Percentiles rank a stretch among this genome's conserved stretches.
Evolutionary conservation across 2,888 invertebrate species (phyloP).

Genomic region (Athalia circularis): DNA sequence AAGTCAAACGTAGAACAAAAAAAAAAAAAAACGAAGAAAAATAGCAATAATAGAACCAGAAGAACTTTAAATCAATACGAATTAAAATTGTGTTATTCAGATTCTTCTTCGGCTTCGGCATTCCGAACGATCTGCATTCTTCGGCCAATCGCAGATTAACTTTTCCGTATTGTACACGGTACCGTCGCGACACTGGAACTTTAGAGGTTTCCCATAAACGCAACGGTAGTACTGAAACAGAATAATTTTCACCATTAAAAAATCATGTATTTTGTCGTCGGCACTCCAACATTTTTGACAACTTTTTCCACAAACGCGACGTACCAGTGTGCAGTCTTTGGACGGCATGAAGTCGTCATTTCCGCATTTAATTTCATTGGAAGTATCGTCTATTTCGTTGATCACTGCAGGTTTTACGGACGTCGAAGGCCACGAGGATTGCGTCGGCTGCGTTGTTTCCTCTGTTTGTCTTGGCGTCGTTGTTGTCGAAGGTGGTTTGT

Average conservation of each 20-base stretch:
- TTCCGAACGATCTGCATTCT: constrained; percentile 80
- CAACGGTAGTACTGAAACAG: constrained; percentile 88
- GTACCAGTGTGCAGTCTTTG: constrained; percentile 78
- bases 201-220: constrained; percentile 84
- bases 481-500: constrained; percentile 48
- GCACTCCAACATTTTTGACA: constrained; percentile 4
- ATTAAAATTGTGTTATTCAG: constrained; percentile 52
- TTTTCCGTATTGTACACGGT: constrained; percentile 84
- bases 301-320: not conserved
- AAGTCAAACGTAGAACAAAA: not conserved
- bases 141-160: constrained; percentile 89
- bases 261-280: constrained; percentile 11
- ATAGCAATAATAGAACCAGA: not conserved
- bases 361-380: constrained; percentile 74
- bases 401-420: constrained; percentile 53
- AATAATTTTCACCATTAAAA: constrained; percentile 12
- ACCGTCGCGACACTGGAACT: constrained; percentile 84
- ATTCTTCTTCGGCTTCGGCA: constrained; percentile 71
- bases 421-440: constrained; percentile 49
- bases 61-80: not conserved
- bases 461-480: constrained; percentile 57
- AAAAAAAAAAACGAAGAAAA: not conserved
- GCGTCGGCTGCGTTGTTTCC: constrained; percentile 56
- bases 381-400: constrained; percentile 73
- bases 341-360: constrained; percentile 78